Evolutionary conservation across 2,797 vertebrate genomes (phyloP), one percentile per base, ranked within the genome.

Genomic region (Sebastes jordani): DNA sequence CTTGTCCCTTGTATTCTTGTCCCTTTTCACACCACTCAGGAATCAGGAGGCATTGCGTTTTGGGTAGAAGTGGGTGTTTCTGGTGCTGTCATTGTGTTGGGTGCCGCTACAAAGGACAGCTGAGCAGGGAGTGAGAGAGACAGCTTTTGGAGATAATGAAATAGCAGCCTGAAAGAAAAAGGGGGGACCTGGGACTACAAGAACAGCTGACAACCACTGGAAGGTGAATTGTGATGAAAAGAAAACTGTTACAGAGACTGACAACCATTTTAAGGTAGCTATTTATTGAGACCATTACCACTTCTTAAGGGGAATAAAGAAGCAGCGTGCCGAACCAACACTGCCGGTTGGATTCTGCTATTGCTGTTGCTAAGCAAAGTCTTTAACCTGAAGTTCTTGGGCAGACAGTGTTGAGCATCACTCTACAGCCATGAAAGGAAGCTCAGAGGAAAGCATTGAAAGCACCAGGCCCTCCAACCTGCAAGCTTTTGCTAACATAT

Each of bases 401-500:
- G 76, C 81, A 90, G 77, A 91, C 83, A 22, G 78, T 81, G 25
- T 81, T 76, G 83, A 89, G 72, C 78, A 83, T 84, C 86, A 74
- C 84, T 90, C 92, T 87, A 83, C 93, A 91, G 90, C 92, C 93
- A 96, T 96, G 96, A 97, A 96, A 86, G 95, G 93, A 78, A 95
- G 95, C 92, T 97, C 96, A 2, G 96, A 96, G 88, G 96, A 96
- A 89, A 97, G 96, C 93, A 96, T 96, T 60, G 95, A 95, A 86
- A 96, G 95, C 90, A 79, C 90, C 88, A 93, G 92, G 89, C 95
- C 95, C 23, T 96, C 96, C n/a, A 96, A 96, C 91, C 95, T 98
- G 86, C 95, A 96, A 86, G 95, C 93, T 73, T 98, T 98, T n/a
- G 97, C 97, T 74, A 96, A 96, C 92, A 94, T 93, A 89, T 97